These are phyloP conservation scores for Acleris emargana DNA, from an alignment of 2,888 invertebrate species.

Conservation along the genomic window DNA sequence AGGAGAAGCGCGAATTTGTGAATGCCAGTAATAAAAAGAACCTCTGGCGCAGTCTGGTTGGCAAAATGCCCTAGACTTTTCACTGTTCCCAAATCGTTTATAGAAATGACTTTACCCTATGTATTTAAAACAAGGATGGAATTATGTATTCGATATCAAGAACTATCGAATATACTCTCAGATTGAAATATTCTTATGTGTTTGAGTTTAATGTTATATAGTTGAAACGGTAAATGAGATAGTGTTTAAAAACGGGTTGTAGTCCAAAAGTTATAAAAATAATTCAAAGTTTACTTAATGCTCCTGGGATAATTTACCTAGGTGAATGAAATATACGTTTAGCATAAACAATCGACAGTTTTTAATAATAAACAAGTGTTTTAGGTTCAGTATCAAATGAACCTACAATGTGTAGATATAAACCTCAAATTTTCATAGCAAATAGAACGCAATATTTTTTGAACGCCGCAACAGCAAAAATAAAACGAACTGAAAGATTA, in stretches of 20 bases:
- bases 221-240: constrained; percentile 1
- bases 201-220: constrained; percentile 2
- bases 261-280: no score
- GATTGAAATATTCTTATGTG: constrained; percentile 24
- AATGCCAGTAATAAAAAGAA: constrained; percentile 50
- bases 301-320: no score
- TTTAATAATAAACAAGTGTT: no score
- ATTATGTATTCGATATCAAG: background rate
- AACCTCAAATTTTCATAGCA: background rate
- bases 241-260: background rate
- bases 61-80: constrained; percentile 29
- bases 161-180: background rate
- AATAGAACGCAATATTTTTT: no score
- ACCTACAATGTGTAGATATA: background rate
- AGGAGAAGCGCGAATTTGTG: constrained; percentile 50
- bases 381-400: no score
- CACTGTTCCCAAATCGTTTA: constrained; percentile 2
- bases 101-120: background rate
- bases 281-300: no score
- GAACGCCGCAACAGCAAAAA: no score
- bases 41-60: constrained; percentile 18
- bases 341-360: no score
- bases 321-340: no score
- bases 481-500: no score
- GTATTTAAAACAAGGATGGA: constrained; percentile 12